phyloP scores from a whole-genome alignment of 1,140 invertebrate species.

The Drosophila asahinai region DNA sequence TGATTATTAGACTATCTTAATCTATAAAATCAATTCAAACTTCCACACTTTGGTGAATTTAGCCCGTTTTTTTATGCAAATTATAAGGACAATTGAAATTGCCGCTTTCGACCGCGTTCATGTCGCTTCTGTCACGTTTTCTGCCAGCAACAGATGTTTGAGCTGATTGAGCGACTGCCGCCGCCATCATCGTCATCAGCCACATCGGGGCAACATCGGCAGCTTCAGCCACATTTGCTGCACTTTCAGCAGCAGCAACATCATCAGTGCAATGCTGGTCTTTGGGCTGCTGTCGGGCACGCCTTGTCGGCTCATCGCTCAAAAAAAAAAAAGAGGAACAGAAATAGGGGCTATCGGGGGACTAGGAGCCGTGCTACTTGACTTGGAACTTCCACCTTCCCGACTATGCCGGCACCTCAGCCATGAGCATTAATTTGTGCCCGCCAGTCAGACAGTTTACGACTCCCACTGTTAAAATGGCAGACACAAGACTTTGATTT shows the following conservation, averaged over 20 bases:
- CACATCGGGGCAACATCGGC: conserved; percentile 10
- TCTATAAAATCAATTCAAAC: not conserved
- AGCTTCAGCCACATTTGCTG: conserved; percentile 26
- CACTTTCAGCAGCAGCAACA: conserved; percentile 25
- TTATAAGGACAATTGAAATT: conserved; percentile 41
- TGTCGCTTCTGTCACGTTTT: conserved; percentile 61
- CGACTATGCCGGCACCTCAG: conserved; percentile 50
- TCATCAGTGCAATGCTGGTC: conserved; percentile 35
- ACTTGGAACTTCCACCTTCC: conserved; percentile 63
- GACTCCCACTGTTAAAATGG: conserved; percentile 68
- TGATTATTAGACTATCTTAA: not conserved
- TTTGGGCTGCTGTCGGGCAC: conserved; percentile 57
- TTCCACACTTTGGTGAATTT: not conserved
- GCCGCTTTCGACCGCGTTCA: conserved; percentile 51
- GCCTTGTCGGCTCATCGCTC: conserved; percentile 60
- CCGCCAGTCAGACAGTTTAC: conserved; percentile 70
- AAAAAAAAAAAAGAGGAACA: conserved; percentile 9
- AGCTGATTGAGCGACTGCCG: conserved; percentile 71
- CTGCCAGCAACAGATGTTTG: conserved; percentile 69
- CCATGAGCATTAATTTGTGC: conserved; percentile 72
- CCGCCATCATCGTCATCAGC: conserved; percentile 47
- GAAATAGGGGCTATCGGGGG: conserved; percentile 8
- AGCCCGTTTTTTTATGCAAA: conserved; percentile 41
- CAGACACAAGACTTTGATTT: conserved; percentile 39
- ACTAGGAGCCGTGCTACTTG: conserved; percentile 59